These are phyloP conservation scores for Dinomys branickii DNA, from an alignment of 2,113 vertebrate genomes.

Conservation along the genomic window DNA sequence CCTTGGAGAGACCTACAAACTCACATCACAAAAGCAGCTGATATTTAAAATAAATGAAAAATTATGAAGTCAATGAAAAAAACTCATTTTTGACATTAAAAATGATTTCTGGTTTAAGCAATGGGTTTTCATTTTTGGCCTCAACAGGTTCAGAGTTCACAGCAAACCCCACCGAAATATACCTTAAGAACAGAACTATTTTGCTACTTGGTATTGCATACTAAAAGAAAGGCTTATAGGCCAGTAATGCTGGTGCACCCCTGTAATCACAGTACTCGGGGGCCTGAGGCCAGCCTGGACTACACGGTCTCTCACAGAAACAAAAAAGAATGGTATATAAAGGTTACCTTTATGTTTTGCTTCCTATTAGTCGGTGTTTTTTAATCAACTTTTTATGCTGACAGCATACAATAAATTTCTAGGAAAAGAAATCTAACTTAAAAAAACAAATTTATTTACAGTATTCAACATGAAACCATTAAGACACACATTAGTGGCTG, in stretches of 20 bases:
- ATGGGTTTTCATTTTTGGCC: conserved; percentile 10
- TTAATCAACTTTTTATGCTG: neutral
- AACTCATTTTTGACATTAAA: neutral
- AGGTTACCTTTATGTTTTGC: neutral
- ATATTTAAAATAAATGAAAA: neutral
- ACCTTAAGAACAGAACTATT: neutral
- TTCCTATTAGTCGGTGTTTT: neutral
- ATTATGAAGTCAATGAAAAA: conserved; percentile 14
- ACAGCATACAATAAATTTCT: conserved; percentile 33
- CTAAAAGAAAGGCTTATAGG: neutral
- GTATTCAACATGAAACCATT: neutral
- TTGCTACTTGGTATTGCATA: conserved; percentile 4
- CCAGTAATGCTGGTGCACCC: neutral
- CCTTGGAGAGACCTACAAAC: neutral
- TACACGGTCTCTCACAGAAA: neutral
- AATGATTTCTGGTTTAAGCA: conserved; percentile 19
- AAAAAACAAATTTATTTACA: conserved; percentile 23
- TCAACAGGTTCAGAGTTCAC: neutral
- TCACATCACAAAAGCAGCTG: neutral
- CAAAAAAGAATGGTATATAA: neutral
- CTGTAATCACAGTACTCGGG: neutral
- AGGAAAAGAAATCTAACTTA: neutral
- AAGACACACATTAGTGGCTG: neutral
- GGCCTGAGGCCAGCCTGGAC: neutral
- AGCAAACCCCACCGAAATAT: neutral